phyloP scores from a whole-genome alignment of 64 coral and sea anemone genomes.

The Cladopsammia gracilis region DNA sequence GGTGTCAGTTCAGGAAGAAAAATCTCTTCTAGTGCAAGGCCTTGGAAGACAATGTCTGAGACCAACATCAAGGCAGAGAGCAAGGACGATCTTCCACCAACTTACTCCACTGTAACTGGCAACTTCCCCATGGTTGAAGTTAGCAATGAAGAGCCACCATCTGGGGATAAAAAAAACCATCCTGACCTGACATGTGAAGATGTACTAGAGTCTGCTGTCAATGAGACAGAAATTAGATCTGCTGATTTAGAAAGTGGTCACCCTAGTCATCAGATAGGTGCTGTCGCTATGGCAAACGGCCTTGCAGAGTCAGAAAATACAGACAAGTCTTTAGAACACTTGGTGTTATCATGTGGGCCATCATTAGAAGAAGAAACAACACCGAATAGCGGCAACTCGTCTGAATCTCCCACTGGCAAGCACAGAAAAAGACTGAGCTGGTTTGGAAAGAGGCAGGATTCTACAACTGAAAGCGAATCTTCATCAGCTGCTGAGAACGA shows the following conservation, averaged over 20 bases:
- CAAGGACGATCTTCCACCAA: conserved; percentile 71
- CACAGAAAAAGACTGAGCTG: conserved; percentile 59
- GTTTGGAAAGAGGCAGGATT: conserved; percentile 64
- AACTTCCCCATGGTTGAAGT: background rate
- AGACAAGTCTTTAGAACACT: background rate
- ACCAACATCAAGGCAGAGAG: background rate
- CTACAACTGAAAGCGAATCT: conserved; percentile 38
- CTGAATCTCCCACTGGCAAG: conserved; percentile 50
- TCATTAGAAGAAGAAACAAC: background rate
- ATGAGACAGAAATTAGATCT: background rate
- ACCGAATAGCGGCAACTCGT: background rate
- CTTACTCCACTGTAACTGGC: conserved; percentile 57
- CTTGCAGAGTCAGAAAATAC: background rate
- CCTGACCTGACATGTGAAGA: background rate
- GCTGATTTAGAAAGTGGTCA: conserved; percentile 22
- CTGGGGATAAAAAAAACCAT: background rate
- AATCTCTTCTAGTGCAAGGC: conserved; percentile 63
- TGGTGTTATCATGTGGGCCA: background rate
- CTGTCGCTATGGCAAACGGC: background rate
- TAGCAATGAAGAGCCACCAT: background rate
- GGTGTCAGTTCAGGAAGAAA: conserved; percentile 89
- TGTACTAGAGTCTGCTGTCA: background rate
- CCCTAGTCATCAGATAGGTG: conserved; percentile 12
- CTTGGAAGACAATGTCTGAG: conserved; percentile 20
- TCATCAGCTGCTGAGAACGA: conserved; percentile 51